Evolutionary conservation across 1,140 invertebrate genomes (phyloP), one percentile per base, ranked within the genome.

Genomic region (Sipha flava): DNA sequence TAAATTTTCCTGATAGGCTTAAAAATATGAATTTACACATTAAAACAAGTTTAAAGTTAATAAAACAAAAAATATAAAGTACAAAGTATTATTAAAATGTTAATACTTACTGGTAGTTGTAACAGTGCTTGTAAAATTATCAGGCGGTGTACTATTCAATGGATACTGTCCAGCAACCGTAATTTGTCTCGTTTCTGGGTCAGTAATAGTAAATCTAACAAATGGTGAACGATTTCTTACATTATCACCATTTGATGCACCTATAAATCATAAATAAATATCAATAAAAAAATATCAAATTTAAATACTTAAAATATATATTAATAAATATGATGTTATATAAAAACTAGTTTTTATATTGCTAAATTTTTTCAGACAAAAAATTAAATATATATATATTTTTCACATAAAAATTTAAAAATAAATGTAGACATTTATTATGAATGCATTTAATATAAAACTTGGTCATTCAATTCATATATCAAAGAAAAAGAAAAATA

Each of bases 181-280:
- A 12, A 72, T 45, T 45, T 45, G 45, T 3, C 23, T 45, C 18
- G 68, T 72, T 18, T 73, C 70, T 31, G 70, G 47, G 21, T 73
- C 70, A 52, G 45, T 73, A 73, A 54, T 73, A 4, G 70, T 52
- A 31, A 73, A 73, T 21, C 68, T 72, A n/a, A 73, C 45, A 54
- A 49, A 73, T 12, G 70, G 70, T 21, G 70, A 54, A 52, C 47
- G 70, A 52, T 73, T 73, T 52, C 70, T 73, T 12, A 3, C 3
- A 73, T 45, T 3, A n/a, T 73, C 62, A 34, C 70, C 70, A 73
- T 73, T 73, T 31, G 26, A 1, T 31, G 45, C 54, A 54, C 10
- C 70, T 73, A 34, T 31, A 52, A 73, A 23, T 18, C 7, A 73
- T 21, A 16, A 7, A 52, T 21, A 9, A 23, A 6, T 59, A 26